A percentile compares a stretch with the other conserved stretches of the same genome.
These are phyloP conservation scores for Eurytoma adleriae DNA, from an alignment of 2,888 invertebrate genomes.

Conservation along the genomic window DNA sequence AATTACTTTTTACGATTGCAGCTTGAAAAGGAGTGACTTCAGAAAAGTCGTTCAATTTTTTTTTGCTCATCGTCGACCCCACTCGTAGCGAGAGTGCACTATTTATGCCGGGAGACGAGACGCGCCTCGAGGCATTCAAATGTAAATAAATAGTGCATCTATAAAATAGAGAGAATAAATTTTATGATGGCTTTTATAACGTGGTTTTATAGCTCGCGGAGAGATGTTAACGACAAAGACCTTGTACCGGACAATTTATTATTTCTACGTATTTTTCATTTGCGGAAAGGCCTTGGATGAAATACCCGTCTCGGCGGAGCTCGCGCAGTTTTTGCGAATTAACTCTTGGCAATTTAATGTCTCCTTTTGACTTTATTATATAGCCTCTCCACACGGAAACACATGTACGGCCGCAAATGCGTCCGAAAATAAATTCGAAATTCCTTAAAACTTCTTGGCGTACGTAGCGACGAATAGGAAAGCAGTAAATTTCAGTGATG, in stretches of 20 bases:
- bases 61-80: slow-evolving; percentile 12
- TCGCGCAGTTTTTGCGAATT: slow-evolving; percentile 45
- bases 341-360: slow-evolving; percentile 40
- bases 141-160: slow-evolving; percentile 52
- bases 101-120: slow-evolving; percentile 13
- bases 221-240: slow-evolving; percentile 55
- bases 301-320: slow-evolving; percentile 36
- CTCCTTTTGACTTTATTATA: slow-evolving; percentile 41
- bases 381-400: no score
- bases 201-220: slow-evolving; percentile 38
- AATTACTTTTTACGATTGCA: slow-evolving; percentile 8
- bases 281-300: slow-evolving; percentile 53
- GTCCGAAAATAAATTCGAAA: no score
- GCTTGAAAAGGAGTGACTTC: slow-evolving; percentile 9
- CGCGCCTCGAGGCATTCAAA: slow-evolving; percentile 19
- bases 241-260: slow-evolving; percentile 54
- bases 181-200: slow-evolving; percentile 53
- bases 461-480: no score
- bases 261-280: slow-evolving; percentile 56
- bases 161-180: slow-evolving; percentile 55
- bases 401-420: no score
- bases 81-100: background rate
- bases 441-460: no score
- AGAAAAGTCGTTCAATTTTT: slow-evolving; percentile 2
- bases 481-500: no score